Base-by-base conservation (phyloP, 2,797 vertebrate species). In the Ambastaia sidthimunki region DNA sequence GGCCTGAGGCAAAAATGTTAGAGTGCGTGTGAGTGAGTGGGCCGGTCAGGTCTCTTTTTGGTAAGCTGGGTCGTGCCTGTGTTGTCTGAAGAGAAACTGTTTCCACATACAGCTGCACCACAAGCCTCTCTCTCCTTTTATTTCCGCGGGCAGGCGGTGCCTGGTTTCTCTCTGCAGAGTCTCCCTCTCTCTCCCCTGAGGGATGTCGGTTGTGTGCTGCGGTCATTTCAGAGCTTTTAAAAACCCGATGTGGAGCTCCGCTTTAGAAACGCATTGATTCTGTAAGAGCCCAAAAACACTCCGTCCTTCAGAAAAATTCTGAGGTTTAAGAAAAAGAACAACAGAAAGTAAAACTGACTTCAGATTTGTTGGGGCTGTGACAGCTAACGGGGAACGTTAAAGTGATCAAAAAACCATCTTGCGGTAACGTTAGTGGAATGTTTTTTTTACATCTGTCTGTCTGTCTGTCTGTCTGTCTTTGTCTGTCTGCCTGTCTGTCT, bases 91-190 rank as follows among this genome's bases (percentile, higher is more conserved):
- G 77, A 88, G 85, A 79, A 74, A 71, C 84, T 62, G 86, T 84
- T 86, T 87, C 87, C 87, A 87, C 89, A 89, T 90, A 90, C 87
- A 82, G 85, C 86, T 86, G 81, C 74, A 84, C 87, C 82, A 84
- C 48, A 84, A 83, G 9, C 83, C n/a, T 81, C 74, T 25, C 85
- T 62, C 84, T 84, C 80, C 78, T 85, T 84, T 50, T 34, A 82
- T 85, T 85, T 28, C 89, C 3, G 28, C 10, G 13, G 52, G 13
- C 48, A 54, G 25, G 25, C 25, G 2, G 28, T 78, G 76, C 44
- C 62, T n/a, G 67, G 25, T 52, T 78, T 83, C 71, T 82, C 57
- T 60, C 71, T 88, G 57, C 67, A 34, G 25, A 70, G 25, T 62
- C 74, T 23, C 55, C 76, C 80, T 87, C 72, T 59, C 73, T 67